phyloP scores from a whole-genome alignment of 2,113 vertebrate species.

The Galeopterus variegatus region DNA sequence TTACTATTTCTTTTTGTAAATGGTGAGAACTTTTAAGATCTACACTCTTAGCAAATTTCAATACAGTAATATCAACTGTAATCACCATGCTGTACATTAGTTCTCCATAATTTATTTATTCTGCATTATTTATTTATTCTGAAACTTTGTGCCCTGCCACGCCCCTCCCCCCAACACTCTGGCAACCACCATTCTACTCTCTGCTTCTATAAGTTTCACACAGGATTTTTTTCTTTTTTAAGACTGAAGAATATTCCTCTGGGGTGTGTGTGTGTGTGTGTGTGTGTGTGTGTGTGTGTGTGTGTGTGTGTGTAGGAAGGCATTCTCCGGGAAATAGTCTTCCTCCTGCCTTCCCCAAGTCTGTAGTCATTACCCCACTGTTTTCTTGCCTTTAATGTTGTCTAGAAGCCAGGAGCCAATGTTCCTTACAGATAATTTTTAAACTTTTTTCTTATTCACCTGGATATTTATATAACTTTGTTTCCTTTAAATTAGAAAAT shows the following conservation, averaged over 20 bases:
- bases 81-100: not conserved
- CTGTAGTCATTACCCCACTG: not conserved
- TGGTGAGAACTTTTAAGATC: too few relatives aligned
- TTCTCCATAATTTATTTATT: not conserved
- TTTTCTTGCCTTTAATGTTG: constrained; percentile 26
- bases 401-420: not conserved
- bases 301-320: not conserved
- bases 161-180: rapidly evolving
- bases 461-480: not conserved
- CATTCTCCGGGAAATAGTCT: not conserved
- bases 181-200: not conserved
- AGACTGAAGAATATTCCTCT: not conserved
- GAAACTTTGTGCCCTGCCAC: not conserved
- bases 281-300: too few relatives aligned
- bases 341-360: not conserved
- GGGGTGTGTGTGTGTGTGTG: too few relatives aligned
- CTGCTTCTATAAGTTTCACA: not conserved
- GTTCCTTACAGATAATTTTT: not conserved
- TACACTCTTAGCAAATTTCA: not conserved
- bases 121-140: not conserved
- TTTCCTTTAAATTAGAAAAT: not conserved
- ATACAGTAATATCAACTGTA: not conserved
- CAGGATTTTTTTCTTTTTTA: not conserved
- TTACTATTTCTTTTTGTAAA: not conserved
- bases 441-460: constrained; percentile 4